Evolutionary conservation across 2,113 vertebrate species (phyloP), one percentile per base, ranked within the genome.

Genomic region (Isichthys henryi): DNA sequence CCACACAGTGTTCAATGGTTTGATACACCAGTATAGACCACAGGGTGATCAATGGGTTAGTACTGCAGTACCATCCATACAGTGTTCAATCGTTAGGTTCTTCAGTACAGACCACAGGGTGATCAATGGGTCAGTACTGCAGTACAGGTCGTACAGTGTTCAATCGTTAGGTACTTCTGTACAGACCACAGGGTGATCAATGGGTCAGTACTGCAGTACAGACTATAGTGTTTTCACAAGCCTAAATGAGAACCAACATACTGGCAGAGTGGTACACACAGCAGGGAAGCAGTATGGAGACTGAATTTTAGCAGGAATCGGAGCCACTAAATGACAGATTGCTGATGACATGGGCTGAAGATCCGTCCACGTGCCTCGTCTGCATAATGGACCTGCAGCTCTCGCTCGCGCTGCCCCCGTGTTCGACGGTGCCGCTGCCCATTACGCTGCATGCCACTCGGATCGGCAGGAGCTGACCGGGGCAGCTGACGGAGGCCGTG

Each of bases 321-420:
- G 66, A 35, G 88, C 31, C 10, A 5, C 70, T 80, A 43, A 53
- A 88, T 88, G 88, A 88, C 66, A 82, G 70, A 23, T 88, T 27
- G 27, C 27, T 23, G 66, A 62, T 77, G 45, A 70, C 58, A 66
- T 17, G 43, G 56, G n/a, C 58, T 66, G 87, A 66, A 70, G 87
- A 8, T 77, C 17, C 46, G n/a, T 70, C 66, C 70, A 1, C 50
- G 70, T 27, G 70, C 50, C 48, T 53, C 50, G 88, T 74, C 87
- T 66, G 56, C 43, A 21, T 88, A 46, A 88, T 70, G 87, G 58
- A 70, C 66, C 66, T n/a, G 13, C 11, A 50, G 39, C 88, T 50
- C 48, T 39, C 27, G 62, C 88, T 80, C 70, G n/a, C 17, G 19
- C 27, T 4, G 31, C 70, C 39, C 48, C 35, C 49, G 31, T 52